A percentile compares a stretch with the other conserved stretches of the same genome.
phyloP scores from a whole-genome alignment of 2,113 vertebrate species.

The Hemiprocne comata region DNA sequence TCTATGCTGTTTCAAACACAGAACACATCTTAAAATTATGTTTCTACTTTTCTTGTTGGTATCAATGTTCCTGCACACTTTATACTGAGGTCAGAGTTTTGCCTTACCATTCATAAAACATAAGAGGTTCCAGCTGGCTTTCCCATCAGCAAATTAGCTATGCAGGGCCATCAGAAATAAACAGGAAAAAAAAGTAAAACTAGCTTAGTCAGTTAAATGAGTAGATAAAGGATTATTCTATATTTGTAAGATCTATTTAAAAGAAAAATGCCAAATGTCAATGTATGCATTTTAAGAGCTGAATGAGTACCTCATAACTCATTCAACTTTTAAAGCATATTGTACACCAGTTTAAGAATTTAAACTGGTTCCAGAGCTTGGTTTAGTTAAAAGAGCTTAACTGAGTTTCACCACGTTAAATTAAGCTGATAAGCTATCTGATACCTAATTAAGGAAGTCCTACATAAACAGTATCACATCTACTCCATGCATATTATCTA shows the following conservation, averaged over 20 bases:
- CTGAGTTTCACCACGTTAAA: background rate
- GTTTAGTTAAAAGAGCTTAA: conserved; percentile 15
- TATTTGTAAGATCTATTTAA: background rate
- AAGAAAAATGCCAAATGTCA: background rate
- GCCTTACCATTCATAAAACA: conserved; percentile 8
- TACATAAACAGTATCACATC: background rate
- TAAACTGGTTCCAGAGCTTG: background rate
- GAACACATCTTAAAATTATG: background rate
- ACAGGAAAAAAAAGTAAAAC: background rate
- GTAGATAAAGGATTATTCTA: background rate
- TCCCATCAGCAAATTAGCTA: conserved; percentile 11
- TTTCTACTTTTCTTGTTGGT: background rate
- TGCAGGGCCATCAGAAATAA: conserved; percentile 1
- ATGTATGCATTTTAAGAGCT: background rate
- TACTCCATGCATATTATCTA: background rate
- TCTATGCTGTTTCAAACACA: background rate
- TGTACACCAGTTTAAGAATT: background rate
- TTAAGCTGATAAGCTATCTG: rapidly evolving
- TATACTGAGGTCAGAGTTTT: conserved; percentile 39
- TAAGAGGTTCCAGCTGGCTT: conserved; percentile 47
- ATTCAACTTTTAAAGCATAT: conserved; percentile 4
- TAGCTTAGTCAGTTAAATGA: conserved; percentile 24
- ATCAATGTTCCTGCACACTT: background rate
- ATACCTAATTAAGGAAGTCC: background rate
- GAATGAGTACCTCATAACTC: background rate